A percentile compares a stretch with the other conserved stretches of the same genome.
Conservation (phyloP, 2,113 vertebrate species). For the Hemibagrus wyckioides region DNA sequence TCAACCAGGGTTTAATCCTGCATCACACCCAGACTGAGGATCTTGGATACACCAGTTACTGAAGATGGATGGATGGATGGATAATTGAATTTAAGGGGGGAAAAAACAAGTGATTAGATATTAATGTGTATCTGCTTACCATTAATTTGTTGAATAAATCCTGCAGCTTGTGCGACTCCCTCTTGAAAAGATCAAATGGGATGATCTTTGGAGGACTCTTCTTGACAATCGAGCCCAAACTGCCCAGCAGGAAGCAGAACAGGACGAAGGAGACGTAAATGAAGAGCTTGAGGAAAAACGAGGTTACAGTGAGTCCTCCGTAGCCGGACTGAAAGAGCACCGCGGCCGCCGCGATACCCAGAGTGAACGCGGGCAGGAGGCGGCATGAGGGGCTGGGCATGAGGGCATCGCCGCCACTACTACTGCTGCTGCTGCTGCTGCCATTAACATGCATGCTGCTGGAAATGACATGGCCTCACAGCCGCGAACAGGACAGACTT, state of each 20-base stretch:
- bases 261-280: slow-evolving; percentile 76
- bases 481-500: slow-evolving; percentile 47
- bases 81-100: not conserved
- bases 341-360: slow-evolving; percentile 71
- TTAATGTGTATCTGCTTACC: slow-evolving; percentile 61
- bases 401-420: slow-evolving; percentile 55
- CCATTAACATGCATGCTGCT: slow-evolving; percentile 66
- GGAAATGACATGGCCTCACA: slow-evolving; percentile 64
- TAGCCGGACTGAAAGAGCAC: slow-evolving; percentile 72
- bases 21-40: not conserved
- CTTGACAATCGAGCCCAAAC: slow-evolving; percentile 68
- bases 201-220: slow-evolving; percentile 72
- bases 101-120: not conserved
- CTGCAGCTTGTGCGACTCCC: slow-evolving; percentile 56
- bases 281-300: slow-evolving; percentile 76
- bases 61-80: not conserved
- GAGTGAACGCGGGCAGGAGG: slow-evolving; percentile 68
- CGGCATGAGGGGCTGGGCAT: slow-evolving; percentile 64
- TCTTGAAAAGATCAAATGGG: slow-evolving; percentile 63
- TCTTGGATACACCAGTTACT: not conserved
- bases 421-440: slow-evolving; percentile 65
- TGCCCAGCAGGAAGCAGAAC: slow-evolving; percentile 74
- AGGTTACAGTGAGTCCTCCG: slow-evolving; percentile 73
- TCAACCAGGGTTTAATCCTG: not conserved
- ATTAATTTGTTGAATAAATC: slow-evolving; percentile 73